Percentiles rank a stretch among this genome's conserved stretches.
These are phyloP conservation scores for Orcinus orca DNA, from an alignment of 2,113 vertebrate species.

Conservation along the genomic window DNA sequence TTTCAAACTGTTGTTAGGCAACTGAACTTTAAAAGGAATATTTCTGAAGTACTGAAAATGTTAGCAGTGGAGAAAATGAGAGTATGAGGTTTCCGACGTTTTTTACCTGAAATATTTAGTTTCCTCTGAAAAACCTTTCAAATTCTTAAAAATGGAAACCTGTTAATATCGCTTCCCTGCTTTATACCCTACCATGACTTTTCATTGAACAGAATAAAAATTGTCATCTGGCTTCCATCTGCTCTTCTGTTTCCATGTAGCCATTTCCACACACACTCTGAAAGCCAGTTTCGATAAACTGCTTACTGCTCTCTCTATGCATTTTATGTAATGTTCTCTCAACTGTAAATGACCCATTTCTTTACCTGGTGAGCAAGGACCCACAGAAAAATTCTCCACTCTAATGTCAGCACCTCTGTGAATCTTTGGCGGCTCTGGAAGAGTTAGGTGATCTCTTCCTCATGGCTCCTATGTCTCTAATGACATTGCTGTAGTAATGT, in stretches of 20 bases:
- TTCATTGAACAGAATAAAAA: background rate
- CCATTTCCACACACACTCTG: background rate
- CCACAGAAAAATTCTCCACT: background rate
- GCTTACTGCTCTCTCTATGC: background rate
- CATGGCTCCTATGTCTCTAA: background rate
- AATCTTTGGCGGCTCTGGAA: background rate
- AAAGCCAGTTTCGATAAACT: background rate
- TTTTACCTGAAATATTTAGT: background rate
- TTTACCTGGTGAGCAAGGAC: background rate
- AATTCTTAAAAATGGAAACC: background rate
- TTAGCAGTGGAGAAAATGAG: background rate
- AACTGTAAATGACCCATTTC: background rate
- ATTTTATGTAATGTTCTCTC: background rate
- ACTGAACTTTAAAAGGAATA: background rate
- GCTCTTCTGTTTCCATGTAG: background rate
- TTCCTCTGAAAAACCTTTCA: background rate
- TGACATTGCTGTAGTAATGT: background rate
- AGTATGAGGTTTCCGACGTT: background rate
- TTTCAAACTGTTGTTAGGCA: background rate
- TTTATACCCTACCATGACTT: background rate
- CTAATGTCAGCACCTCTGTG: background rate
- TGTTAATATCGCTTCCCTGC: background rate
- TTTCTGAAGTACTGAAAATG: background rate
- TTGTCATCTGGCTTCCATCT: background rate
- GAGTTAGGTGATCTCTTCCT: background rate